Evolutionary conservation across 2,113 vertebrate genomes (phyloP).

Genomic region (Agapornis roseicollis): DNA sequence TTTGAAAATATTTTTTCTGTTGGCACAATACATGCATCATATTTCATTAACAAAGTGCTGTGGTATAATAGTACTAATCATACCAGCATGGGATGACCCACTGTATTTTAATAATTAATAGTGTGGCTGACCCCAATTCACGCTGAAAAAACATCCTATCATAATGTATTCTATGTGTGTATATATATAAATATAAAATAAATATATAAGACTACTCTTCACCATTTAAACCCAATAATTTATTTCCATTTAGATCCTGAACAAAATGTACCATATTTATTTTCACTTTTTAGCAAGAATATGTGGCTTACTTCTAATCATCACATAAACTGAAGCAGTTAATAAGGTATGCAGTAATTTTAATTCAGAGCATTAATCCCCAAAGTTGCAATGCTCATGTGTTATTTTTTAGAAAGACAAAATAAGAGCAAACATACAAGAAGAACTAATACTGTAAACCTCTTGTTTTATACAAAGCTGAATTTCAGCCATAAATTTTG

Average conservation of each 20-base stretch:
- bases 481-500: neutral
- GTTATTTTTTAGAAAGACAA: slow-evolving; percentile 24
- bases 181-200: neutral
- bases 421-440: neutral
- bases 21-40: neutral
- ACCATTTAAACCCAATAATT: neutral
- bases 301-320: neutral
- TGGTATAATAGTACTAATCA: neutral
- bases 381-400: neutral
- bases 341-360: slow-evolving; percentile 48
- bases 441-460: neutral
- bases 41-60: neutral
- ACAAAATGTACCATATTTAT: neutral
- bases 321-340: slow-evolving; percentile 30
- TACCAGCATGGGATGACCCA: neutral
- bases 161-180: neutral
- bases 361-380: slow-evolving; percentile 44
- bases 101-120: neutral
- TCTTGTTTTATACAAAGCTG: neutral
- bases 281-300: slow-evolving; percentile 33
- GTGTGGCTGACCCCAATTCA: neutral
- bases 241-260: neutral
- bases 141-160: neutral
- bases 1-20: slow-evolving; percentile 13
- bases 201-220: neutral